Base-by-base conservation (phyloP, 2,888 invertebrate species). In the Omphaloscelis lunosa region DNA sequence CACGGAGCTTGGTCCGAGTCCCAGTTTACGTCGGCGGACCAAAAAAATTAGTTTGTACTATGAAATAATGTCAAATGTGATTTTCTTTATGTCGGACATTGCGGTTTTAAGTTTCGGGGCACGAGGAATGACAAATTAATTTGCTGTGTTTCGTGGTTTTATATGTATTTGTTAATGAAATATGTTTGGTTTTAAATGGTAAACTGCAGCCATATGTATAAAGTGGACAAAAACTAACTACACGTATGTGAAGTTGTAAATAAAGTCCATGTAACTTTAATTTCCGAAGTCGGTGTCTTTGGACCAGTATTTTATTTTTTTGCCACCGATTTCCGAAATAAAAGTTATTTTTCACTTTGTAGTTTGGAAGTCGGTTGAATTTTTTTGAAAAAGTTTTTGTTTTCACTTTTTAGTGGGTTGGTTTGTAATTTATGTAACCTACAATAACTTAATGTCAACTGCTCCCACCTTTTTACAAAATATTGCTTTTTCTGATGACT, bases 21-120 rank as follows among this genome's bases (percentile, higher is more conserved):
- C 71, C 70, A 65, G 71, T 80, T 80, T 79, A 75, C 83, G 84
- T 75, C 69, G 53, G 76, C 56, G 70, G 67, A 75, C 72, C 80
- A 79, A 80, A 82, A 74, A 86, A 88, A 89, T 84, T 86, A 86
- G 86, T 89, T 79, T 80, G 74, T 79, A 73, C 86, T 75, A 76
- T 79, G 75, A 80, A 89, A 75, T 88, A 80, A 83, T 74, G 68
- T 82, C 70, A 86, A 83, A 86, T 86, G 51, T 61, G 77, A 86
- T 86, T 82, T 79, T 78, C 75, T 80, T 76, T 78, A 68, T 72
- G 70, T 78, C 41, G 51, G 84, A 59, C 72, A 12, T 66, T 80
- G 79, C 63, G 76, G 80, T 72, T 76, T 79, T 75, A 71, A 80
- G 75, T 79, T 79, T 74, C 59, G 70, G 68, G 51, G 20, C 59